These are phyloP conservation scores for Steinernema carpocapsae DNA, from an alignment of 2,888 invertebrate genomes.

Conservation along the genomic window DNA sequence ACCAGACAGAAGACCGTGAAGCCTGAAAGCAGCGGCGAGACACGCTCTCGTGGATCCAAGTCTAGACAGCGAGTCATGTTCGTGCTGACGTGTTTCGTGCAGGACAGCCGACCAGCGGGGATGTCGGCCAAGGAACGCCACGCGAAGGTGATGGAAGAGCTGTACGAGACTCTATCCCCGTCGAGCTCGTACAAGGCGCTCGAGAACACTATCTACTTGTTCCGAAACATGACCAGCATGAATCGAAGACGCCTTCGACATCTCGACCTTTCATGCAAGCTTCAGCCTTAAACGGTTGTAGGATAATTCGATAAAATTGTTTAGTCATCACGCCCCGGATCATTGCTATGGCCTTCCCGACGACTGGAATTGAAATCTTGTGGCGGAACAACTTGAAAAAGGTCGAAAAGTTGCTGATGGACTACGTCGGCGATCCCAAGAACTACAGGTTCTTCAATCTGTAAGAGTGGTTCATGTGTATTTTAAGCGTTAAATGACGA, in stretches of 20 bases:
- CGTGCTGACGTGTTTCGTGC: too few relatives aligned
- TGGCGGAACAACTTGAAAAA: constrained; percentile 91
- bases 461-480: constrained; percentile 74
- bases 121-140: too few relatives aligned
- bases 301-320: constrained; percentile 23
- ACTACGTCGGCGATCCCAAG: constrained; percentile 86
- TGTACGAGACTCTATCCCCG: too few relatives aligned
- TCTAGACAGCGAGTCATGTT: too few relatives aligned
- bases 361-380: constrained; percentile 85
- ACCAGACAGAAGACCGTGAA: too few relatives aligned
- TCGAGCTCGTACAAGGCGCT: too few relatives aligned
- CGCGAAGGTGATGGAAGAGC: too few relatives aligned
- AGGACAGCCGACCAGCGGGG: too few relatives aligned
- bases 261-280: background rate
- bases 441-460: constrained; percentile 98
- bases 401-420: constrained; percentile 84
- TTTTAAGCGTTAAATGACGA: background rate
- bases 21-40: too few relatives aligned
- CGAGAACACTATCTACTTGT: too few relatives aligned
- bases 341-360: constrained; percentile 99
- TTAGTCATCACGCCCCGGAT: constrained; percentile 90
- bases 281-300: background rate
- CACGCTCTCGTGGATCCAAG: too few relatives aligned
- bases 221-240: background rate
- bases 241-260: background rate